Percentiles rank a stretch among this genome's conserved stretches.
Conservation (phyloP, 2,797 vertebrate genomes). For the Hipposideros larvatus region DNA sequence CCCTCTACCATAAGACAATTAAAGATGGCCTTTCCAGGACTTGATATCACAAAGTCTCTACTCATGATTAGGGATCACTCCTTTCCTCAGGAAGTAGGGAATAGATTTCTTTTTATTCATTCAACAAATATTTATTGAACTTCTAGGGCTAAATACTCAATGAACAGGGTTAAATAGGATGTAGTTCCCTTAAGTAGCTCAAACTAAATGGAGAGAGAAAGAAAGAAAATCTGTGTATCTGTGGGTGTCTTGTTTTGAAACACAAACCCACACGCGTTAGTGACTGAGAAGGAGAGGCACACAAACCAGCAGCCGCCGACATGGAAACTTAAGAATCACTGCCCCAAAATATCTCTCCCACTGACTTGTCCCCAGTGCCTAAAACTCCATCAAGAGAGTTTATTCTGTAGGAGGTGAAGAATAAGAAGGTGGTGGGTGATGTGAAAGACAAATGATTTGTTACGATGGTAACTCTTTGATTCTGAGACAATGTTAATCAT, state of each 20-base stretch:
- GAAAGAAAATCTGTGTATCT: constrained; percentile 57
- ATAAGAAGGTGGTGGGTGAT: constrained; percentile 41
- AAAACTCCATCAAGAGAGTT: constrained; percentile 29
- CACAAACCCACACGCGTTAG: constrained; percentile 71
- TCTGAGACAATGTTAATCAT: background rate
- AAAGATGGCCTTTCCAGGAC: background rate
- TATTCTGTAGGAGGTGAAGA: background rate
- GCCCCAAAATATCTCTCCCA: constrained; percentile 66
- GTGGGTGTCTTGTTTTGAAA: constrained; percentile 79
- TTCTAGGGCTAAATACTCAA: background rate
- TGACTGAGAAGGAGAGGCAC: constrained; percentile 47
- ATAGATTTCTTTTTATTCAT: constrained; percentile 53
- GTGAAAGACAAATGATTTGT: constrained; percentile 45
- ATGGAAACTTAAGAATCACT: constrained; percentile 52
- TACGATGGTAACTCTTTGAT: background rate
- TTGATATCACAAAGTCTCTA: background rate
- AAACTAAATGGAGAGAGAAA: constrained; percentile 59
- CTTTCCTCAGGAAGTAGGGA: background rate
- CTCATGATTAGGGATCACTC: background rate
- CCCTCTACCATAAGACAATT: background rate
- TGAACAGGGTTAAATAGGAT: constrained; percentile 62
- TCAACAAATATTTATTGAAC: constrained; percentile 60
- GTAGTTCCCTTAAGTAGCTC: constrained; percentile 43
- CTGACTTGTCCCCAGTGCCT: constrained; percentile 23
- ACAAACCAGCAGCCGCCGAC: constrained; percentile 56